Percentiles rank a stretch among this genome's conserved stretches.
Evolutionary conservation across 2,797 vertebrate genomes (phyloP).

Genomic region (Anisognathus igniventris): DNA sequence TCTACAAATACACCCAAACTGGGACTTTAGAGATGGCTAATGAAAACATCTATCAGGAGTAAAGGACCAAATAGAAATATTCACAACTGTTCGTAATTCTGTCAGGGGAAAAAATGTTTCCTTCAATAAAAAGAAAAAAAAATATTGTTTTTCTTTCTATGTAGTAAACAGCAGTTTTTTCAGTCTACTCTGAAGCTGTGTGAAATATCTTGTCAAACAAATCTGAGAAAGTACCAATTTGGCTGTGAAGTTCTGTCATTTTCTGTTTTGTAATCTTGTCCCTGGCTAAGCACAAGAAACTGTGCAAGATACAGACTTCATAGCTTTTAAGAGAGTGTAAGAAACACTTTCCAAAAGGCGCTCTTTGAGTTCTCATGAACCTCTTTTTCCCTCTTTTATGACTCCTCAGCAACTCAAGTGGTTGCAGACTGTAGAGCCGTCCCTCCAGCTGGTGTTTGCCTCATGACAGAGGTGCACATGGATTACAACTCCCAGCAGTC

Average conservation of each 20-base stretch:
- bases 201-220: constrained; percentile 35
- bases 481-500: constrained; percentile 27
- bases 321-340: not conserved
- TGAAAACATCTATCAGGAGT: not conserved
- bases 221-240: not conserved
- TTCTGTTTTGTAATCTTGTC: not conserved
- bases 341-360: constrained; percentile 44
- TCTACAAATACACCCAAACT: not conserved
- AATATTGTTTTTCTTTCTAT: not conserved
- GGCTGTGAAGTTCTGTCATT: constrained; percentile 24
- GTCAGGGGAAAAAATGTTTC: not conserved
- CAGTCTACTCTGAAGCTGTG: not conserved
- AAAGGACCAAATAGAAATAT: not conserved
- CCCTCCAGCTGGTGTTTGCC: constrained; percentile 31
- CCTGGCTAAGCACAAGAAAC: not conserved
- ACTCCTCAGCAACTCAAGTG: not conserved
- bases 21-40: not conserved
- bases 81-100: not conserved
- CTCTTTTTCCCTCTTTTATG: not conserved
- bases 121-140: not conserved
- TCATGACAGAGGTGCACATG: constrained; percentile 8
- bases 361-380: not conserved
- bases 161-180: not conserved
- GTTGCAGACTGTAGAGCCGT: not conserved
- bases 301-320: not conserved